Conservation (phyloP, 1,140 invertebrate species). For the Acyrthosiphon pisum region DNA sequence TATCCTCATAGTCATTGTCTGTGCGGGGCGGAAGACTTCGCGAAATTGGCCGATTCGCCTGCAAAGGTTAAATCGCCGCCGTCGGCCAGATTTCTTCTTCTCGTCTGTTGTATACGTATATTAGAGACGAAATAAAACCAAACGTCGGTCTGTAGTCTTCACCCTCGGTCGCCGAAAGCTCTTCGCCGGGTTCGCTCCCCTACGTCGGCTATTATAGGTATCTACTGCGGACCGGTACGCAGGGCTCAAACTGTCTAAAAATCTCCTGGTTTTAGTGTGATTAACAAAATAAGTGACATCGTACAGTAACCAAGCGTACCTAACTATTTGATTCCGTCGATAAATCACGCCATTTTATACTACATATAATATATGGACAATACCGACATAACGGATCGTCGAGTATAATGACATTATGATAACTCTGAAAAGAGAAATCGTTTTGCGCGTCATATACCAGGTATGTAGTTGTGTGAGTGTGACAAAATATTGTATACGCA, state of each 20-base stretch:
- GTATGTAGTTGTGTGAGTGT: too few relatives aligned
- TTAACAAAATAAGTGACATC: conserved; percentile 28
- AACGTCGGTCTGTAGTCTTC: not conserved
- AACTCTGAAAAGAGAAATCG: conserved; percentile 1
- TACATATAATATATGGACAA: not conserved
- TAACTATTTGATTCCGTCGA: not conserved
- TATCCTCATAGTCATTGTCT: not conserved
- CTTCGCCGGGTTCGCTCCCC: not conserved
- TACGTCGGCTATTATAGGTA: not conserved
- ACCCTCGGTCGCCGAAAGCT: not conserved
- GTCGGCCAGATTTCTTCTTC: conserved; percentile 10
- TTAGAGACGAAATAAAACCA: not conserved
- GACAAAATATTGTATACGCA: not conserved
- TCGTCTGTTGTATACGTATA: not conserved
- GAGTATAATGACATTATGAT: not conserved
- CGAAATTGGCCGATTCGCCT: conserved; percentile 10
- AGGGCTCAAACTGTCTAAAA: conserved; percentile 9
- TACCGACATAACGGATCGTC: not conserved
- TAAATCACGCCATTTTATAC: not conserved
- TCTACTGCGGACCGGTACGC: not conserved
- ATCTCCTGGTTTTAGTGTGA: not conserved
- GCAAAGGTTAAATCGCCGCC: conserved; percentile 32
- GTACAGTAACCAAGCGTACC: not conserved
- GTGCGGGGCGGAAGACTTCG: not conserved
- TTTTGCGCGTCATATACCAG: not conserved